Evolutionary conservation across 37 sponge, comb jelly and placozoan genomes (phyloP).

Genomic region (Ianthella basta): DNA sequence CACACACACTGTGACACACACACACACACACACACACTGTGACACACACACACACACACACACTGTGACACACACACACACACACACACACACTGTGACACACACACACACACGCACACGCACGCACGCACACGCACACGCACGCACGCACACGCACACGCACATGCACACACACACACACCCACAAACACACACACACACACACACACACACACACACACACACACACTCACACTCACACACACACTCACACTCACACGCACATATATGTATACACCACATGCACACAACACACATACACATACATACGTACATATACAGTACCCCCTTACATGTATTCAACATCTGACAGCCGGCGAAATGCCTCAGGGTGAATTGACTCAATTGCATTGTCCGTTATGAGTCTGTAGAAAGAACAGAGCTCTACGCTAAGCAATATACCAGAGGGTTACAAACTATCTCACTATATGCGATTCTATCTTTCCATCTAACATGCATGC

Average conservation of each 20-base stretch:
- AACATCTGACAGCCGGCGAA: background rate
- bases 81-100: conserved; percentile 6
- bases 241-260: background rate
- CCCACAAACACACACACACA: conserved; percentile 29
- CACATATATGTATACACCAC: too few relatives aligned
- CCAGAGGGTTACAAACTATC: too few relatives aligned
- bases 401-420: background rate
- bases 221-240: background rate
- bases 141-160: conserved; percentile 23
- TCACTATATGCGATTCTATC: too few relatives aligned
- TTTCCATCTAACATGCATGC: too few relatives aligned
- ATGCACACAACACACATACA: conserved; percentile 2
- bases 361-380: background rate
- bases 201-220: conserved; percentile 43
- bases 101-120: conserved; percentile 21
- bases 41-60: conserved; percentile 6
- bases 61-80: conserved; percentile 13
- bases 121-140: conserved; percentile 21
- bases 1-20: too few relatives aligned
- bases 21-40: conserved; percentile 19
- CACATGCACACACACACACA: conserved; percentile 21
- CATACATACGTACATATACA: background rate
- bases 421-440: too few relatives aligned
- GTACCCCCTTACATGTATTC: conserved; percentile 19
- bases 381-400: background rate